A percentile compares a stretch with the other conserved stretches of the same genome.
These are phyloP conservation scores for Dendrolimus punctatus DNA, from an alignment of 1,140 invertebrate genomes.

Conservation along the genomic window DNA sequence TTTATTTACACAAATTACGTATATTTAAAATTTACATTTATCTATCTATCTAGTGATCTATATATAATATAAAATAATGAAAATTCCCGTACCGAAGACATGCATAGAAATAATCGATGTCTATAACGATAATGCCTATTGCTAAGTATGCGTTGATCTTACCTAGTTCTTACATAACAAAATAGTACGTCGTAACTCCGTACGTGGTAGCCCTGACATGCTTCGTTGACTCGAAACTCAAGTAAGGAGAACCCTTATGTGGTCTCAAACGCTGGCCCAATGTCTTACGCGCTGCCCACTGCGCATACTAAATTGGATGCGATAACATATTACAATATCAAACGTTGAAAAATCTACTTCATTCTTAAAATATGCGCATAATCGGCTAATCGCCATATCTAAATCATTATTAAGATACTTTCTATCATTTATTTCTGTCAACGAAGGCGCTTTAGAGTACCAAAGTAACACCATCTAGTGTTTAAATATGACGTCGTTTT, in stretches of 20 bases:
- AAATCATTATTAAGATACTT: constrained; percentile 13
- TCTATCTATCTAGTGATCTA: no score
- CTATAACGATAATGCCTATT: background rate
- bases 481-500: constrained; percentile 13
- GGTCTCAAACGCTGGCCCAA: constrained; percentile 20
- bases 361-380: constrained; percentile 13
- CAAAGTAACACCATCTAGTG: constrained; percentile 3
- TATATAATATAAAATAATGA: no score
- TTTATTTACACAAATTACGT: no score
- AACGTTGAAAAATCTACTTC: constrained; percentile 8
- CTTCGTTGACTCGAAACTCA: constrained; percentile 29
- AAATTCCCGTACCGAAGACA: no score
- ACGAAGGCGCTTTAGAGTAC: constrained; percentile 8
- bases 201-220: constrained; percentile 54
- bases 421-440: constrained; percentile 11
- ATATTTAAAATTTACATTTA: no score
- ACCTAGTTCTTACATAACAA: constrained; percentile 29
- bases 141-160: constrained; percentile 26
- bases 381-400: constrained; percentile 5
- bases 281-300: constrained; percentile 14
- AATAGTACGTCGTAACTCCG: constrained; percentile 32
- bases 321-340: constrained; percentile 13
- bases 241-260: constrained; percentile 33
- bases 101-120: no score
- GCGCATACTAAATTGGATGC: constrained; percentile 17